Base-by-base conservation (phyloP, 2,888 invertebrate genomes). In the Sarcophaga carnaria region DNA sequence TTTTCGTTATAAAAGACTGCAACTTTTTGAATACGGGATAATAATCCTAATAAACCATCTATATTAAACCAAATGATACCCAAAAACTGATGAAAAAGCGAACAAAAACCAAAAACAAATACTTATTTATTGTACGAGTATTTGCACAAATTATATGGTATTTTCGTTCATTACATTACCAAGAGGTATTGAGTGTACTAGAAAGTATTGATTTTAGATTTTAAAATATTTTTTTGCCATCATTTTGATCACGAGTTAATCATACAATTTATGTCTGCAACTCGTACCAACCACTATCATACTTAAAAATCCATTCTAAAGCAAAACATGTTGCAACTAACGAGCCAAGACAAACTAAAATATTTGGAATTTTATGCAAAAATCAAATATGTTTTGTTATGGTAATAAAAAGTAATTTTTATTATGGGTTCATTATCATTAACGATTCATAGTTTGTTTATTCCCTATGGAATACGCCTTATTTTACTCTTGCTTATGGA, bases 241-340 rank as follows among this genome's bases (percentile, higher is more conserved):
- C 37, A 71, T 76, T 85, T 80, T 66, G 66, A 80, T 85, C 84
- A 85, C 84, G 84, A 85, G 49, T 70, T 72, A 25, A 80, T 76
- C 75, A 69, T 62, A 45, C 14, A 22, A 78, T 67, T 76, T 71
- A 54, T 54, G 54, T 14, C 64, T 59, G 17, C 17, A 62, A 37
- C 3, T 54, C 37, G 54, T 20, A 37, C 25, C 54, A 59, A 17
- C 10, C n/a, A 60, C 22, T 4, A 47, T 10, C 10, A 67, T 63
- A 4, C 12, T 49, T 22, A 45, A 3, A 20, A 62, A 62, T 17
- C n/a, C 20, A 12, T 22, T 49, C 12, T 20, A 8, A 2, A 47
- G n/a, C 6, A 12, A 1, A 22, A 20, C 22, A 69, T 69, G 47
- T 54, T 54, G 54, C 12, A 12, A 54, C 4, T 54, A 5, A 10